A percentile compares a stretch with the other conserved stretches of the same genome.
These are phyloP conservation scores for Cochlearius cochlearius DNA, from an alignment of 2,113 vertebrate genomes.

Conservation along the genomic window DNA sequence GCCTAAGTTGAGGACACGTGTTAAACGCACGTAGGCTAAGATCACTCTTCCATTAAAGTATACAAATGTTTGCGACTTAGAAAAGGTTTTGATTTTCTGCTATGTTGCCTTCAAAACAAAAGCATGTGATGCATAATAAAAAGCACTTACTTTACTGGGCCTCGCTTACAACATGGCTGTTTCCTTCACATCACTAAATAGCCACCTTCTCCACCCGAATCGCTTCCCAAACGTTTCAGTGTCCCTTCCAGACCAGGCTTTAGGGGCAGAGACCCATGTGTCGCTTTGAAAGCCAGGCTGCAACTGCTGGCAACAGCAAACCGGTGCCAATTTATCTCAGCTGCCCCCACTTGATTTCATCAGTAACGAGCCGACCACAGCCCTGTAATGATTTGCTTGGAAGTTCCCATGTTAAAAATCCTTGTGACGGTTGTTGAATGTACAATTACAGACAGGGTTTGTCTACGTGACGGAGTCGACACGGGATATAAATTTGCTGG, in stretches of 20 bases:
- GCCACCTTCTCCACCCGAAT: not conserved
- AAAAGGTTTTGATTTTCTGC: constrained; percentile 16
- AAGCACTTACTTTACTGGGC: not conserved
- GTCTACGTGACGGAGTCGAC: rapidly evolving
- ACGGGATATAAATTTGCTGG: rapidly evolving
- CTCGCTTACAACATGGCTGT: not conserved
- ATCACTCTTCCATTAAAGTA: not conserved
- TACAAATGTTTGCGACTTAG: not conserved
- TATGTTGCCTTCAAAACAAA: not conserved
- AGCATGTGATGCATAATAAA: not conserved
- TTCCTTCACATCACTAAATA: not conserved
- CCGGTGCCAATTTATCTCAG: not conserved
- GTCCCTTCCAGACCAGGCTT: not conserved
- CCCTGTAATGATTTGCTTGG: not conserved
- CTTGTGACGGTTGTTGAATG: rapidly evolving
- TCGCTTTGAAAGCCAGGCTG: rapidly evolving
- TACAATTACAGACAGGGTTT: not conserved
- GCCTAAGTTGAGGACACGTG: not conserved
- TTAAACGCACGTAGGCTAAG: not conserved
- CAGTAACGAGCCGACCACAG: not conserved
- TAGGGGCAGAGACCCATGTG: rapidly evolving
- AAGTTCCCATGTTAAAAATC: not conserved
- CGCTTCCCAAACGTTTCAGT: not conserved
- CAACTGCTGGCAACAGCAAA: not conserved
- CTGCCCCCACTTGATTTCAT: not conserved